phyloP scores from a whole-genome alignment of 64 coral and sea anemone species.

The Pocillopora damicornis region DNA sequence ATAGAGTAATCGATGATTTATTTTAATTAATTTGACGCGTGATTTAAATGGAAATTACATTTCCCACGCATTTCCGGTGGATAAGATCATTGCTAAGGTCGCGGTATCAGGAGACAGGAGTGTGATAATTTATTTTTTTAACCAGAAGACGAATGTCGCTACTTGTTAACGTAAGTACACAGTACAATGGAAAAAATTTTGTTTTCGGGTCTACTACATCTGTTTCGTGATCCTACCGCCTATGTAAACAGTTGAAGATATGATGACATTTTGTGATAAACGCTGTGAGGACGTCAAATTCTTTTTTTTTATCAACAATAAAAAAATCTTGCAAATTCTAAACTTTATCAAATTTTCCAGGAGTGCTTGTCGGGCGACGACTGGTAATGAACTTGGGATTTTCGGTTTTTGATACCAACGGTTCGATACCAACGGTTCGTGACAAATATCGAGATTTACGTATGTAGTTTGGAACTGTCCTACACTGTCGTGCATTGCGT shows the following conservation, averaged over 20 bases:
- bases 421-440: neutral
- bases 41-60: constrained; percentile 9
- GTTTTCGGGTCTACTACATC: too few relatives aligned
- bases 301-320: too few relatives aligned
- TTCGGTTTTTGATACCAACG: neutral
- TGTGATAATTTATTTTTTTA: neutral
- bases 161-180: too few relatives aligned
- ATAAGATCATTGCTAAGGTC: neutral
- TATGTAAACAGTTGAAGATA: too few relatives aligned
- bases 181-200: too few relatives aligned
- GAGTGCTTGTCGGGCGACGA: neutral
- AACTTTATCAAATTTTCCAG: neutral
- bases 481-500: neutral
- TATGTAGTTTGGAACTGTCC: neutral
- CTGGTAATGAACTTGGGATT: neutral
- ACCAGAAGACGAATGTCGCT: neutral
- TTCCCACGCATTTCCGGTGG: neutral
- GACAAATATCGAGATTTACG: neutral
- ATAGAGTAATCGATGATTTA: neutral
- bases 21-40: neutral
- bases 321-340: too few relatives aligned
- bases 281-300: too few relatives aligned
- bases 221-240: too few relatives aligned
- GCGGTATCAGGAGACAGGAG: neutral
- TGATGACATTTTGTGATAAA: too few relatives aligned